Conservation (phyloP, 2,113 vertebrate species). For the Caranx melampygus region DNA sequence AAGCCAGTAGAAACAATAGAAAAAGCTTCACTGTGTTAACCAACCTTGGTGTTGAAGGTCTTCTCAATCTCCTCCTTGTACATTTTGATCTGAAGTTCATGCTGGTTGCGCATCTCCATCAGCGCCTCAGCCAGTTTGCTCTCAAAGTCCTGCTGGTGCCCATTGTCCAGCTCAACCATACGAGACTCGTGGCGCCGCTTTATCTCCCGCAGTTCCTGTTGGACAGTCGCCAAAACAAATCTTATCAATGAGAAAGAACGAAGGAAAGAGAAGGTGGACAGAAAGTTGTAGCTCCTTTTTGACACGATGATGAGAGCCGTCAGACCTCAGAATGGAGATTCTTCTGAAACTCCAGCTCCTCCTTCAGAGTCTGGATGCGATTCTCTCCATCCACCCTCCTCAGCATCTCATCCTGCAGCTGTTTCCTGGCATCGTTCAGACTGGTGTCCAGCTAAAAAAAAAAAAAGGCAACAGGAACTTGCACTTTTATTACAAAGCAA, state of each 20-base stretch:
- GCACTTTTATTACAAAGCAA: not conserved
- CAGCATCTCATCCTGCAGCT: constrained; percentile 95
- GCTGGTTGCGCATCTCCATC: constrained; percentile 87
- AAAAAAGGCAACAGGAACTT: not conserved
- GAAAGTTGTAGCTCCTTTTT: not conserved
- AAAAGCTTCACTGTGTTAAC: no score
- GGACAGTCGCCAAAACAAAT: not conserved
- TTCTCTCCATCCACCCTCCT: constrained; percentile 92
- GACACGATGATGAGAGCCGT: not conserved
- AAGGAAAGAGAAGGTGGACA: not conserved
- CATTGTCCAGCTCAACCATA: constrained; percentile 91
- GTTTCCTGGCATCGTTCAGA: constrained; percentile 88
- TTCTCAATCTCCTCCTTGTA: constrained; percentile 95
- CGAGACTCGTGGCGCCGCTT: constrained; percentile 90
- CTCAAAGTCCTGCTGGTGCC: constrained; percentile 90
- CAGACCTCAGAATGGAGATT: constrained; percentile 91
- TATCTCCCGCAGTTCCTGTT: constrained; percentile 89
- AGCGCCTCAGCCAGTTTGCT: constrained; percentile 89
- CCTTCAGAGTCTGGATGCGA: constrained; percentile 92
- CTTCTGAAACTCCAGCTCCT: constrained; percentile 94
- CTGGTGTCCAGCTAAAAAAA: constrained; percentile 85
- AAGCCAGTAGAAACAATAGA: not conserved
- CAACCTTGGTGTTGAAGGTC: constrained; percentile 91
- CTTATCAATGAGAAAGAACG: not conserved
- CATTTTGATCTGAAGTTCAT: constrained; percentile 88